Percentiles rank a stretch among this genome's conserved stretches.
Conservation (phyloP, 2,888 invertebrate species). For the Stenichneumon culpator region DNA sequence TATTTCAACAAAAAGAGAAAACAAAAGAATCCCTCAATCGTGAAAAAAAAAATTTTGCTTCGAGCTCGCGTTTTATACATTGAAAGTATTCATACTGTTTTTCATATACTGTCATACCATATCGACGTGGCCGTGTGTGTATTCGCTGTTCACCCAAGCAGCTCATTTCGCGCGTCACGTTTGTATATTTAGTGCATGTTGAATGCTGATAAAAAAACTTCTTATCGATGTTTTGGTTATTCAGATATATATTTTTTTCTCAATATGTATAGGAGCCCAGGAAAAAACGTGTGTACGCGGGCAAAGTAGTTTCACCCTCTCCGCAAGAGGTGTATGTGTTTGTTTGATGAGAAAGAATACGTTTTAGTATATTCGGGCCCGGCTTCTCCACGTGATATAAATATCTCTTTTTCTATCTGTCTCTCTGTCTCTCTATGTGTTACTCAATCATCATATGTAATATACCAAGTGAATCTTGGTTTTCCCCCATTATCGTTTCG, state of each 20-base stretch:
- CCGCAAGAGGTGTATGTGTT: slow-evolving; percentile 5
- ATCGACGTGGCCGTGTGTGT: slow-evolving; percentile 63
- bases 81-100: slow-evolving; percentile 29
- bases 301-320: slow-evolving; percentile 50
- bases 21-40: slow-evolving; percentile 11
- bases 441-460: slow-evolving; percentile 31
- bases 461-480: slow-evolving; percentile 21
- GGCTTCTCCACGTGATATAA: slow-evolving; percentile 16
- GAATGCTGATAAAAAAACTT: slow-evolving; percentile 54
- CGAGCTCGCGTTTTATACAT: slow-evolving; percentile 40
- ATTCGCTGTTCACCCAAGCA: slow-evolving; percentile 64
- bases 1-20: neutral
- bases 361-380: neutral
- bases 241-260: slow-evolving; percentile 10
- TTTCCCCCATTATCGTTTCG: slow-evolving; percentile 37
- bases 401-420: neutral
- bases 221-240: slow-evolving; percentile 58
- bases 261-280: slow-evolving; percentile 22
- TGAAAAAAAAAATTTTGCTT: slow-evolving; percentile 30
- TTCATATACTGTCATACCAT: slow-evolving; percentile 21
- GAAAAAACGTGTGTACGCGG: slow-evolving; percentile 35
- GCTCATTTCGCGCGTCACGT: slow-evolving; percentile 62
- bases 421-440: slow-evolving; percentile 13
- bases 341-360: neutral
- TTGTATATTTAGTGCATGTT: slow-evolving; percentile 70